Evolutionary conservation across 2,797 vertebrate genomes (phyloP).

Genomic region (Psittacula echo): DNA sequence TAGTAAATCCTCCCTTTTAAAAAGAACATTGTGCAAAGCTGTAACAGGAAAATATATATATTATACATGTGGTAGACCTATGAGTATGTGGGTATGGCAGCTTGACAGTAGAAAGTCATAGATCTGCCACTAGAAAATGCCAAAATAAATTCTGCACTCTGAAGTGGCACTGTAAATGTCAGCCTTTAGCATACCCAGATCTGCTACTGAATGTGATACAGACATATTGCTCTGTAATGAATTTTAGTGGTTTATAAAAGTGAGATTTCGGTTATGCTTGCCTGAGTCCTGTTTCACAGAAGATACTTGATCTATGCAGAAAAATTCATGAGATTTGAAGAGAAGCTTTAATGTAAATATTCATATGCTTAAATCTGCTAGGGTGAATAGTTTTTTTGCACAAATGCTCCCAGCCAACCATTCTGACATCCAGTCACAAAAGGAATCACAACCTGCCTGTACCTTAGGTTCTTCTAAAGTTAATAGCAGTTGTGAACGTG

Average conservation of each 20-base stretch:
- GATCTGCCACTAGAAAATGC: conserved; percentile 58
- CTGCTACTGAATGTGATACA: conserved; percentile 28
- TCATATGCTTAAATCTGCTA: not conserved
- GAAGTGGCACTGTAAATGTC: conserved; percentile 48
- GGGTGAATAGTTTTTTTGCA: not conserved
- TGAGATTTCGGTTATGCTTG: not conserved
- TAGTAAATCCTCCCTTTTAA: conserved; percentile 42
- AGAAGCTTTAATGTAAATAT: not conserved
- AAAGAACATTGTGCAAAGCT: conserved; percentile 50
- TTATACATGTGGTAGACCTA: conserved; percentile 62
- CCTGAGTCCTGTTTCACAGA: not conserved
- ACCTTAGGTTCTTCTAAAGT: not conserved
- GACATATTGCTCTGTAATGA: not conserved
- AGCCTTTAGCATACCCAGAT: not conserved
- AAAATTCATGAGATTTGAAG: not conserved
- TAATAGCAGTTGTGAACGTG: not conserved
- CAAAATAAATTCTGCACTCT: conserved; percentile 57
- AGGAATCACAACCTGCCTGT: not conserved
- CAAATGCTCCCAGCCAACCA: not conserved
- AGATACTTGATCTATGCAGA: not conserved
- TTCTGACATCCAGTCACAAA: not conserved
- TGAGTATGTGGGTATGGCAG: conserved; percentile 68
- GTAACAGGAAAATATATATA: conserved; percentile 54
- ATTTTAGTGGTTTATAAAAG: not conserved
- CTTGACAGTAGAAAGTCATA: conserved; percentile 64